Conservation (phyloP, 2,113 vertebrate genomes). For the Myiopsitta monachus region DNA sequence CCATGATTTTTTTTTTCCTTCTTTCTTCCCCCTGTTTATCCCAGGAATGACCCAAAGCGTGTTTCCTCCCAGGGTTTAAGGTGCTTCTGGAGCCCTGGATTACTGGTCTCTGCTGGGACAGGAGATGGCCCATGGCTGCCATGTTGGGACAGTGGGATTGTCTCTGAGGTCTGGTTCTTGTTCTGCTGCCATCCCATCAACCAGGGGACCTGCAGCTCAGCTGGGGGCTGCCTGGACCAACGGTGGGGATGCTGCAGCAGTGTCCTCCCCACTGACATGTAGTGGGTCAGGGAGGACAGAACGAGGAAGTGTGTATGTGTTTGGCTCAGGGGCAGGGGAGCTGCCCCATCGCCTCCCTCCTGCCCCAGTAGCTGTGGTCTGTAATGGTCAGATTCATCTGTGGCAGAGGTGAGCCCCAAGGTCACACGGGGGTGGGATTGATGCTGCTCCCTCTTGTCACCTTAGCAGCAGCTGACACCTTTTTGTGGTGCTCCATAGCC, state of each 20-base stretch:
- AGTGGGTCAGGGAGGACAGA: neutral
- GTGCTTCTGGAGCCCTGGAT: neutral
- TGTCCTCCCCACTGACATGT: neutral
- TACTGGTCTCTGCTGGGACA: rapidly evolving
- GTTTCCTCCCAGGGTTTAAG: neutral
- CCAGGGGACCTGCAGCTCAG: rapidly evolving
- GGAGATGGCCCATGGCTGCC: rapidly evolving
- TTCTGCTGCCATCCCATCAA: rapidly evolving
- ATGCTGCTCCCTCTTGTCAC: rapidly evolving
- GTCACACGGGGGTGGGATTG: too few relatives aligned
- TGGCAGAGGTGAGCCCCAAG: rapidly evolving
- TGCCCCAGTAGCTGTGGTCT: rapidly evolving
- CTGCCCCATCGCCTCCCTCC: too few relatives aligned
- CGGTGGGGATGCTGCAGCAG: neutral
- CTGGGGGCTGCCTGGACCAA: neutral
- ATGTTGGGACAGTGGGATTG: rapidly evolving
- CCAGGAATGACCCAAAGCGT: rapidly evolving
- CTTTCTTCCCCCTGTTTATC: rapidly evolving
- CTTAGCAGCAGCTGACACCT: neutral
- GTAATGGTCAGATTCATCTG: neutral
- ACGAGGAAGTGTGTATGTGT: too few relatives aligned
- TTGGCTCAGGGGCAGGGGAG: too few relatives aligned
- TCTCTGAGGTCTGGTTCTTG: rapidly evolving
- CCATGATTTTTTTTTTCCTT: rapidly evolving
- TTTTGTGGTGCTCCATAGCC: rapidly evolving